Conservation (phyloP, 2,888 invertebrate species). For the Sinopyrophorus schimmeli region DNA sequence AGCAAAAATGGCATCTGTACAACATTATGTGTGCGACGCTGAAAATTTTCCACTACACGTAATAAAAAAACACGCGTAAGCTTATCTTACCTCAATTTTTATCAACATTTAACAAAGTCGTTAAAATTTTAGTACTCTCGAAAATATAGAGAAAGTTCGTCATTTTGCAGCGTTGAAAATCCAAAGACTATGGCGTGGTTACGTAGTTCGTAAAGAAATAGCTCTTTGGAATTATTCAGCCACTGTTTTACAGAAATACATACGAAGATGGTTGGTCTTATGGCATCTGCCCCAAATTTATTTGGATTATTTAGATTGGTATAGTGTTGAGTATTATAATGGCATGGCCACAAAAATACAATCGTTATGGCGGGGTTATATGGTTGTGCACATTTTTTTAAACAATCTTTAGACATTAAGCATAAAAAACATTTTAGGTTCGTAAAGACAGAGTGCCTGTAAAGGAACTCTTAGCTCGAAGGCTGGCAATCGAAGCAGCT, state of each 20-base stretch:
- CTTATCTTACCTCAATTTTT: slow-evolving; percentile 9
- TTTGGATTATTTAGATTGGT: slow-evolving; percentile 27
- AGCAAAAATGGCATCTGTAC: slow-evolving; percentile 50
- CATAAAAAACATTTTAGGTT: slow-evolving; percentile 10
- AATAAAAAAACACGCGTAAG: slow-evolving; percentile 40
- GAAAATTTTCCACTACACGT: slow-evolving; percentile 39
- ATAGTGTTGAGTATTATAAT: slow-evolving; percentile 35
- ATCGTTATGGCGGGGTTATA: slow-evolving; percentile 49
- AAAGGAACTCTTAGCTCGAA: slow-evolving; percentile 20
- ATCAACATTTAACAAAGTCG: neutral
- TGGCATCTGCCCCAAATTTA: slow-evolving; percentile 36
- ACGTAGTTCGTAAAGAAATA: slow-evolving; percentile 40
- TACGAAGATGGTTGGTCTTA: slow-evolving; percentile 46
- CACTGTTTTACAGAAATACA: slow-evolving; percentile 46
- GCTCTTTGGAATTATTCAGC: slow-evolving; percentile 41
- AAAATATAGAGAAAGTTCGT: slow-evolving; percentile 34
- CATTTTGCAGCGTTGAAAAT: slow-evolving; percentile 47
- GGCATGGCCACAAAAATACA: slow-evolving; percentile 49
- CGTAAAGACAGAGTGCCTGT: slow-evolving; percentile 20
- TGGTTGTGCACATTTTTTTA: no score
- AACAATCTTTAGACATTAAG: no score
- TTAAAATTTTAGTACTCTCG: slow-evolving; percentile 25
- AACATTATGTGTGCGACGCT: slow-evolving; percentile 44
- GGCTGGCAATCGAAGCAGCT: slow-evolving; percentile 27
- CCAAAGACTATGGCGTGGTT: slow-evolving; percentile 47